These are phyloP conservation scores for Holothuria glaberrima DNA, from an alignment of 35 echinoderm and acorn worm species.

Conservation along the genomic window DNA sequence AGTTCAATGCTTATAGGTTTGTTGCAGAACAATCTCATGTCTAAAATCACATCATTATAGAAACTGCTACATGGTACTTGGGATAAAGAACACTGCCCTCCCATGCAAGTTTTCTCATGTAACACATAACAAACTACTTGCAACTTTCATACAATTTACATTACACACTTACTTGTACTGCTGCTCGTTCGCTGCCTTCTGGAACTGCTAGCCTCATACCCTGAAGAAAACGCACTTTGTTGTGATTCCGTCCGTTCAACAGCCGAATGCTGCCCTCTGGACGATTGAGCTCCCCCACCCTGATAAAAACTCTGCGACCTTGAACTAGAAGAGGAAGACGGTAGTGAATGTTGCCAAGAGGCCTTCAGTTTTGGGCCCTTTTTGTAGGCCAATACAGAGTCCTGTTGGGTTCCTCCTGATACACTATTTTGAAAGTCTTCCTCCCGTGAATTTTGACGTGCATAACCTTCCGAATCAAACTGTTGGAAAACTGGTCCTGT, in stretches of 20 bases:
- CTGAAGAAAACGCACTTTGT: constrained; percentile 23
- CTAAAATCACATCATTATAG: too few relatives aligned
- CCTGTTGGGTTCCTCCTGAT: not conserved
- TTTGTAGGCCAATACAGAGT: constrained; percentile 6
- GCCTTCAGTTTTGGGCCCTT: constrained; percentile 23
- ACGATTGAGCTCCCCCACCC: constrained; percentile 31
- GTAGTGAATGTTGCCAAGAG: constrained; percentile 49
- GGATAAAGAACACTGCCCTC: too few relatives aligned
- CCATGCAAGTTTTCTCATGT: too few relatives aligned
- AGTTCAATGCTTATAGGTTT: too few relatives aligned
- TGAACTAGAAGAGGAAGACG: constrained; percentile 42
- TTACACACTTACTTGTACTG: not conserved
- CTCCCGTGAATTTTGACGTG: constrained; percentile 22
- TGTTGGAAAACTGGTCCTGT: not conserved
- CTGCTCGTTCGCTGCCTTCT: constrained; percentile 24
- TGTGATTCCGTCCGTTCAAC: constrained; percentile 41
- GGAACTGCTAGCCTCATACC: constrained; percentile 14
- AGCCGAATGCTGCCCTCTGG: constrained; percentile 37
- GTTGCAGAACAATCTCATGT: too few relatives aligned
- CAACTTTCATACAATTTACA: too few relatives aligned
- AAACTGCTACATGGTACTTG: too few relatives aligned
- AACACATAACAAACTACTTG: too few relatives aligned
- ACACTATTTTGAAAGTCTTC: constrained; percentile 13
- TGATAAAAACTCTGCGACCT: constrained; percentile 26
- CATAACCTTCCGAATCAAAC: constrained; percentile 4